These are phyloP conservation scores for Nycticorax nycticorax DNA, from an alignment of 2,113 vertebrate genomes.

Conservation along the genomic window DNA sequence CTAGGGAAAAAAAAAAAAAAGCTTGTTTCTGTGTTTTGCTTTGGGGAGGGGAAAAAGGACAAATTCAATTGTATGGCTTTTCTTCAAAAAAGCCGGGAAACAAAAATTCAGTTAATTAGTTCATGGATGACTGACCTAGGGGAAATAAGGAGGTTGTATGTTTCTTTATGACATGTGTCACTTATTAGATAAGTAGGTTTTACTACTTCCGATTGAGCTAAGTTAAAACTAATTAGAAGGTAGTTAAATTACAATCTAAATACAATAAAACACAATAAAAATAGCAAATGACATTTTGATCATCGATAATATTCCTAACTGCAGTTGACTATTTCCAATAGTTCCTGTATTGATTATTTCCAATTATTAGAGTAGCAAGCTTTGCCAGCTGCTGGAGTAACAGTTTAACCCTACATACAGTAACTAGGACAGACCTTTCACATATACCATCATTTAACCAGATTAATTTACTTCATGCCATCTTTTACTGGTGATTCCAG, in stretches of 20 bases:
- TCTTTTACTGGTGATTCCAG: background rate
- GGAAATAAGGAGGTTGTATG: constrained; percentile 83
- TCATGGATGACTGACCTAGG: constrained; percentile 77
- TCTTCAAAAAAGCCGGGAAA: constrained; percentile 88
- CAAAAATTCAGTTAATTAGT: constrained; percentile 83
- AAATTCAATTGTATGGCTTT: constrained; percentile 92
- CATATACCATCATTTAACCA: background rate
- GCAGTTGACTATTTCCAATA: constrained; percentile 86
- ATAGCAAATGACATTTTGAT: constrained; percentile 83
- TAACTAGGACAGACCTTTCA: background rate
- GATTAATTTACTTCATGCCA: background rate
- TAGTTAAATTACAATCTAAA: constrained; percentile 90
- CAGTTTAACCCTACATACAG: constrained; percentile 75
- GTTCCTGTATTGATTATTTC: constrained; percentile 82
- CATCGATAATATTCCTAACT: constrained; percentile 84
- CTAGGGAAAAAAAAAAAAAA: constrained; percentile 77
- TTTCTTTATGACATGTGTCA: constrained; percentile 79
- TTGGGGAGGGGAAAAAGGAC: constrained; percentile 45
- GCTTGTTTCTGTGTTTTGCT: constrained; percentile 66
- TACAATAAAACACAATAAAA: constrained; percentile 87
- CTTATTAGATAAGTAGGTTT: constrained; percentile 81
- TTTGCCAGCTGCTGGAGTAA: constrained; percentile 81
- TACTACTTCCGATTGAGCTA: constrained; percentile 77
- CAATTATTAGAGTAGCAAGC: constrained; percentile 79
- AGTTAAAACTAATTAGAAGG: constrained; percentile 89